Base-by-base conservation (phyloP, 2,888 invertebrate species). In the Amblyteles armatorius region DNA sequence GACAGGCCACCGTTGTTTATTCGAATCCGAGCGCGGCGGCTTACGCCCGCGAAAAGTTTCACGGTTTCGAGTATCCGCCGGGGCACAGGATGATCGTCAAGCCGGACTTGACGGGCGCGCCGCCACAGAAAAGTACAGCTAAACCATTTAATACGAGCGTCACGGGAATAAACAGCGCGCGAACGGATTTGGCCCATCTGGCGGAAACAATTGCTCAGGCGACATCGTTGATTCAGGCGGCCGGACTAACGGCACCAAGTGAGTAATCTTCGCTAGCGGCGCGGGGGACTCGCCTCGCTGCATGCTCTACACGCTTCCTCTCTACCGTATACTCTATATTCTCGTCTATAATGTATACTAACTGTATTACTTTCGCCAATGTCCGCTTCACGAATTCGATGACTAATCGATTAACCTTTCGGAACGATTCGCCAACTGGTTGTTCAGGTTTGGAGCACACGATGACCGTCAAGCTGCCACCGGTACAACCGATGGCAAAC, bases 41-140 rank as follows among this genome's bases (percentile, higher is more conserved):
- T 0, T 97, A 97, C 94, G 97, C 97, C 68, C 96, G 96, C 89
- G 97, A 98, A 88, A 98, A 98, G 94, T 95, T 99, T 65, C 97
- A 98, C 93, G 97, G 97, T 3, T 97, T 99, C 94, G 98, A 99
- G 94, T 99, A 98, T 94, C 98, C 99, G 0, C 97, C 97, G 29
- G 98, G 98, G 22, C 96, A 96, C 90, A 95, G 97, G 84, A 95
- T 98, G 87, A 97, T 97, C 90, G 97, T 97, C 0, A 96, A 96
- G 91, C 96, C 96, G 13, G 96, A 96, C 81, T 87, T 92, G 78
- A 89, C 91, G 3, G 92, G 93, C 69, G 89, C 86, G 4, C 88
- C 89, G 7, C 88, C 91, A 48, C 89, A 91, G 29, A 93, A 93
- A 84, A 90, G 80, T 84, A 72, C 89, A n/a, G 79, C 89, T 6